phyloP scores from a whole-genome alignment of 2,888 invertebrate genomes.

The Leucoptera coffeella region DNA sequence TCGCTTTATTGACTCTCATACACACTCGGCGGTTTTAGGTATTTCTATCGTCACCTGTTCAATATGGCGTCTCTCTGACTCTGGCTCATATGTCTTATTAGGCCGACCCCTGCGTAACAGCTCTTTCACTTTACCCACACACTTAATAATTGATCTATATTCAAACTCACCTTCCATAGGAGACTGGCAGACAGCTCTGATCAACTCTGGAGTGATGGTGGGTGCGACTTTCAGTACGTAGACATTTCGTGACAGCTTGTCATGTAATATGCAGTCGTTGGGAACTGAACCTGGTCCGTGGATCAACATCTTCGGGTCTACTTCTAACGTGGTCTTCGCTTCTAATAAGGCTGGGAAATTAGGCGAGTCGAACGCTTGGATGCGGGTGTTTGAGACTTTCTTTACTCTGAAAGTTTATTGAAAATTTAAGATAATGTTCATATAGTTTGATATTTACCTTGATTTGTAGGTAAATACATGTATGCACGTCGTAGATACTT shows the following conservation, averaged over 20 bases:
- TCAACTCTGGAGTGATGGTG: constrained; percentile 76
- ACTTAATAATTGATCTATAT: neutral
- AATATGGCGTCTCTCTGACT: no score
- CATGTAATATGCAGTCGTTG: constrained; percentile 64
- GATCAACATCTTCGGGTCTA: constrained; percentile 56
- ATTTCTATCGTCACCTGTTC: no score
- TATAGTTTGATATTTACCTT: neutral
- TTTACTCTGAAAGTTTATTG: constrained; percentile 65
- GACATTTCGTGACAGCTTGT: constrained; percentile 73
- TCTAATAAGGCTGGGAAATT: constrained; percentile 77
- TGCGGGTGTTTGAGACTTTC: constrained; percentile 68
- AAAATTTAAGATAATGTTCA: constrained; percentile 4
- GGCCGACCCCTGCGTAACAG: no score
- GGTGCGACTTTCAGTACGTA: constrained; percentile 85
- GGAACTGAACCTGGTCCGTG: constrained; percentile 28
- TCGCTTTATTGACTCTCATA: no score
- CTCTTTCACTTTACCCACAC: no score
- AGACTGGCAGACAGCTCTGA: constrained; percentile 64
- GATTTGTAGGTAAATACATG: no score
- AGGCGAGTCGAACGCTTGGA: constrained; percentile 82
- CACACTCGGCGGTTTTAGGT: no score
- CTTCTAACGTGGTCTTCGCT: constrained; percentile 58
- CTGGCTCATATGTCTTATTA: no score
- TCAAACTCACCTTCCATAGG: constrained; percentile 53
- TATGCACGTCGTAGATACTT: no score